A percentile compares a stretch with the other conserved stretches of the same genome.
Evolutionary conservation across 2,888 invertebrate species (phyloP).

Genomic region (Sarcophaga variegata): DNA sequence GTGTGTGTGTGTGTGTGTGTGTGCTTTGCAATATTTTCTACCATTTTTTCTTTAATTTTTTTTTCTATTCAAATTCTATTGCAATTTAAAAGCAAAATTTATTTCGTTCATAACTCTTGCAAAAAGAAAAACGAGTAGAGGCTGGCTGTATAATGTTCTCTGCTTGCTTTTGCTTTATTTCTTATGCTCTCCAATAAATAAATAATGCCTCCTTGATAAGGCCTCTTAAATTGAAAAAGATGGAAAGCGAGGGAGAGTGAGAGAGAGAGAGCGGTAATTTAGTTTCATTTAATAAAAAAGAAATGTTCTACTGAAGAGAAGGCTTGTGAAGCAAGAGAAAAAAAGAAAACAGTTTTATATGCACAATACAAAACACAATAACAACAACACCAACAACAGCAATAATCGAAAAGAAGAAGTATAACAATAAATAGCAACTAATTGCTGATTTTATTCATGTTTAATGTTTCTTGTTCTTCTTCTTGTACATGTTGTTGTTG

Average conservation of each 20-base stretch:
- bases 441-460: conserved; percentile 49
- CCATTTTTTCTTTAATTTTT: neutral
- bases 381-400: neutral
- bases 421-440: conserved; percentile 24
- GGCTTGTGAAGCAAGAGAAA: too few relatives aligned
- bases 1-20: too few relatives aligned
- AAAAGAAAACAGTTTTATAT: neutral
- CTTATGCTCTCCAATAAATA: too few relatives aligned
- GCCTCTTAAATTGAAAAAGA: too few relatives aligned
- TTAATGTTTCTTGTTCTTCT: conserved; percentile 24
- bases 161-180: too few relatives aligned
- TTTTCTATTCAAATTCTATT: neutral
- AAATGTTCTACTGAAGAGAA: too few relatives aligned
- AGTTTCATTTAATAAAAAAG: too few relatives aligned
- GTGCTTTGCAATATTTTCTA: neutral
- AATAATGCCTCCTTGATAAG: too few relatives aligned
- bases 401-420: conserved; percentile 8
- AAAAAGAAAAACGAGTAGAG: neutral
- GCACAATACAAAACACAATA: neutral
- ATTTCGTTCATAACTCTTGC: neutral
- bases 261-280: too few relatives aligned
- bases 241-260: too few relatives aligned
- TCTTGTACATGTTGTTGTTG: neutral
- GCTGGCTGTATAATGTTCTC: neutral
- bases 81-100: neutral